Conservation (phyloP, 2,113 vertebrate species). For the Stomatorhinus ivindoensis region DNA sequence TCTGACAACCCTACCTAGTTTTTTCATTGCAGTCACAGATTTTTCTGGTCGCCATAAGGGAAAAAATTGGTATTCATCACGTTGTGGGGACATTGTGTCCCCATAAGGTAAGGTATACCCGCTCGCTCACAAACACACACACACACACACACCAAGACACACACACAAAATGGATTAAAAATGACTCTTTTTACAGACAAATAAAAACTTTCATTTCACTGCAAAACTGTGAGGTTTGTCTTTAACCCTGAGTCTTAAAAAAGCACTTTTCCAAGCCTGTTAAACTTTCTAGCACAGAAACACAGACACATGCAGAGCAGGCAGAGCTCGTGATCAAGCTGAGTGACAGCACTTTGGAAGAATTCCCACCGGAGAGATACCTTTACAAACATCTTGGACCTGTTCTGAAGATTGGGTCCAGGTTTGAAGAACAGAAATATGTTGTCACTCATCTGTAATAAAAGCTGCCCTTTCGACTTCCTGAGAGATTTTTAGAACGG, state of each 20-base stretch:
- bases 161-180: not conserved
- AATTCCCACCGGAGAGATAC: not conserved
- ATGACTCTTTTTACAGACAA: not conserved
- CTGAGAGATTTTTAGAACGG: slow-evolving; percentile 8
- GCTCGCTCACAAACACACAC: not conserved
- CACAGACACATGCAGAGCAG: not conserved
- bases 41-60: too few relatives aligned
- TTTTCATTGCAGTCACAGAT: too few relatives aligned
- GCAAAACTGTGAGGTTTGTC: not conserved
- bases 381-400: slow-evolving; percentile 2
- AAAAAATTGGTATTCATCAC: too few relatives aligned
- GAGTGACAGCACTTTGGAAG: not conserved
- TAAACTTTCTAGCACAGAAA: not conserved
- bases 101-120: too few relatives aligned
- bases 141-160: not conserved
- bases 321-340: too few relatives aligned
- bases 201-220: too few relatives aligned
- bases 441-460: not conserved
- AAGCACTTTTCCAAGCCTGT: not conserved
- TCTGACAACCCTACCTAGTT: too few relatives aligned
- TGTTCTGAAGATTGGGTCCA: not conserved
- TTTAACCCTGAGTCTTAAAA: not conserved
- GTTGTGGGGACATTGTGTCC: too few relatives aligned
- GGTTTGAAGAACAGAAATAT: not conserved
- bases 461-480: not conserved